Evolutionary conservation across 2,888 invertebrate genomes (phyloP), one percentile per base, ranked within the genome.

Genomic region (Ennomos fuscantarius): DNA sequence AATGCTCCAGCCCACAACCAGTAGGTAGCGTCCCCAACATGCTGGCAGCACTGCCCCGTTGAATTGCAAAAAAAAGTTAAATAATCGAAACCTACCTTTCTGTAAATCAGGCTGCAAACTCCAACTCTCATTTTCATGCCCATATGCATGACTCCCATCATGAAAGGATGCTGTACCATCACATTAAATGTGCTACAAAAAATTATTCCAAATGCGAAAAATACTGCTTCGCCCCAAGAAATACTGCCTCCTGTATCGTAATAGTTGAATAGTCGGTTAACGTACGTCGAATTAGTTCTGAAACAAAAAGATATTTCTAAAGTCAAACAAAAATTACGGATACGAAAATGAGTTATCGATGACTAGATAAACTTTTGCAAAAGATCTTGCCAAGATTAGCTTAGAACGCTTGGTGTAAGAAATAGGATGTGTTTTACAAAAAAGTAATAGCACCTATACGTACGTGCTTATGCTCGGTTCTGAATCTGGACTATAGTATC

Each of bases 71-170:
- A n/a, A n/a, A n/a, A 24, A 24, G 6, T 24, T n/a, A 12, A 33
- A 10, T 24, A 24, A 24, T 24, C 24, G 24, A 8, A 12, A 36
- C 39, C 15, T 65, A 96, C 97, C 94, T 98, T 98, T 88, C 97
- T 94, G 75, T 97, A 98, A 69, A 98, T 94, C 9, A 98, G 85
- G 44, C 97, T 96, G 78, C 97, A 97, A 47, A 96, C 93, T 0
- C 97, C 96, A 0, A 97, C 94, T 61, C 97, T 93, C 72, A 97
- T 94, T 79, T 95, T 94, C 95, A 97, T 96, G 2, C 97, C 97
- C 44, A 96, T 93, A 68, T 96, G 95, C 86, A 95, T 95, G n/a
- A 94, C 94, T 6, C 91, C 93, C 87, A 95, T 94, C 75, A 95
- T 93, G 64, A 94, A 94, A 45, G 96, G 95, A 78, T 95, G 96